Conservation (phyloP, 2,113 vertebrate species). For the Semicossyphus pulcher region DNA sequence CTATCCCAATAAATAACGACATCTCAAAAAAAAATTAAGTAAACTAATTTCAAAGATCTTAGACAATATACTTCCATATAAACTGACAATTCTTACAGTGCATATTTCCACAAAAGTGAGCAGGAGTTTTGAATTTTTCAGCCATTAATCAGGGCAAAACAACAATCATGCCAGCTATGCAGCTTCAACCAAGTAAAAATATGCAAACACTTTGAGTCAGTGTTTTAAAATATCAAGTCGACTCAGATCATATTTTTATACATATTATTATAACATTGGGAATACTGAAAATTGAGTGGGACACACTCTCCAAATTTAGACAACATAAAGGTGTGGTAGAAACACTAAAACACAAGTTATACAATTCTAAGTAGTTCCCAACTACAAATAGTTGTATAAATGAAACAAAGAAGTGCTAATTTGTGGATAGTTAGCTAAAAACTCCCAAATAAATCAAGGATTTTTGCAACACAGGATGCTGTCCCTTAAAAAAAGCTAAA, state of each 20-base stretch:
- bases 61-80: neutral
- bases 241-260: too few relatives aligned
- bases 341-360: conserved; percentile 1
- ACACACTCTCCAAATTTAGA: neutral
- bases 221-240: too few relatives aligned
- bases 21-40: neutral
- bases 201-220: too few relatives aligned
- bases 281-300: too few relatives aligned
- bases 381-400: neutral
- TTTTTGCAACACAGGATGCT: too few relatives aligned
- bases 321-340: neutral
- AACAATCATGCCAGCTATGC: too few relatives aligned
- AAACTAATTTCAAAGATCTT: neutral
- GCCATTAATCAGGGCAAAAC: neutral
- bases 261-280: too few relatives aligned
- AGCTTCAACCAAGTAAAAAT: too few relatives aligned
- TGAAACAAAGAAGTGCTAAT: neutral
- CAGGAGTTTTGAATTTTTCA: neutral
- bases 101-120: neutral
- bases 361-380: neutral
- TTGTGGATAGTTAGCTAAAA: neutral
- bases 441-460: neutral
- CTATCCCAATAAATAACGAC: neutral
- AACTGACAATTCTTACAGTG: neutral
- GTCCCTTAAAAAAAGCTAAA: too few relatives aligned